Percentiles rank a stretch among this genome's conserved stretches.
Conservation (phyloP, 1,140 invertebrate genomes). For the Drosophila sechellia region DNA sequence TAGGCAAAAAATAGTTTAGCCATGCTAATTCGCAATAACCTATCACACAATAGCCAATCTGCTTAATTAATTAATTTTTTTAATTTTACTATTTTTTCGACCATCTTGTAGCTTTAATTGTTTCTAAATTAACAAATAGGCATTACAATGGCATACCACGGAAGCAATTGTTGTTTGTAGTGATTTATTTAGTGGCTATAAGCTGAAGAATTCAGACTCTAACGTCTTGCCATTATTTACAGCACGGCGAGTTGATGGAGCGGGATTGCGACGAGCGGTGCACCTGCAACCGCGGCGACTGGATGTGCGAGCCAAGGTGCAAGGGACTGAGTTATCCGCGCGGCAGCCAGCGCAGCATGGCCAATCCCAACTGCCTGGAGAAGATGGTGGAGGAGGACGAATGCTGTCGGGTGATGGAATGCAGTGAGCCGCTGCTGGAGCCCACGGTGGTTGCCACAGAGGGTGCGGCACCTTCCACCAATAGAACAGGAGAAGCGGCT, state of each 20-base stretch:
- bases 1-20: too few relatives aligned
- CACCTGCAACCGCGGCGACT: conserved; percentile 87
- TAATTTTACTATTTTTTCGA: too few relatives aligned
- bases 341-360: conserved; percentile 86
- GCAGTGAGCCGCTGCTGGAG: conserved; percentile 76
- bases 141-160: too few relatives aligned
- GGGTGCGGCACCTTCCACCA: conserved; percentile 13
- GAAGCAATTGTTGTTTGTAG: too few relatives aligned
- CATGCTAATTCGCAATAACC: too few relatives aligned
- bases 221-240: conserved; percentile 6
- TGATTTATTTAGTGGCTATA: not conserved
- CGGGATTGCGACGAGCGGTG: conserved; percentile 90
- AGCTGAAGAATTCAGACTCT: not conserved
- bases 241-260: conserved; percentile 88
- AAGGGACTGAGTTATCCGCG: conserved; percentile 87
- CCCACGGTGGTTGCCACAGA: conserved; percentile 51
- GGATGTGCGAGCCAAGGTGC: conserved; percentile 89
- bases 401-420: conserved; percentile 90
- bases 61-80: too few relatives aligned
- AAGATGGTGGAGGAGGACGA: conserved; percentile 88
- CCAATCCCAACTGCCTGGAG: conserved; percentile 90
- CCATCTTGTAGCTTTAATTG: too few relatives aligned
- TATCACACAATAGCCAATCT: too few relatives aligned
- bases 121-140: too few relatives aligned
- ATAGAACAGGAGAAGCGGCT: conserved; percentile 1